Percentiles rank a stretch among this genome's conserved stretches.
phyloP scores from a whole-genome alignment of 2,888 invertebrate species.

The Papilio protenor region DNA sequence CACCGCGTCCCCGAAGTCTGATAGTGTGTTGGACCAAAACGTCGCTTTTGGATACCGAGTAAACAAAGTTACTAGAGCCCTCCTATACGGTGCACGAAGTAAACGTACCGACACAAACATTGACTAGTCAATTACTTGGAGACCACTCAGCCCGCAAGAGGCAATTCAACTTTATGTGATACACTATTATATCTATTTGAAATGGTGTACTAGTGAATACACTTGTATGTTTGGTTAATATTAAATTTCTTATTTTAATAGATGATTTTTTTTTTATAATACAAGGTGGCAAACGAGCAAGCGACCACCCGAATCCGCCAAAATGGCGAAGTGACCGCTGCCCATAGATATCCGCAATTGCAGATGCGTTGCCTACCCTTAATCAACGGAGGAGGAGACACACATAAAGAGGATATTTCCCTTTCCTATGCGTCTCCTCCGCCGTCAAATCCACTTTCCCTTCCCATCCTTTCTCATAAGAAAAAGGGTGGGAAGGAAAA shows the following conservation, averaged over 20 bases:
- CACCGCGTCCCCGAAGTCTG: slow-evolving; percentile 36
- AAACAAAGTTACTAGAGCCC: slow-evolving; percentile 19
- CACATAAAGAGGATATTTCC: no score
- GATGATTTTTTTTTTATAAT: no score
- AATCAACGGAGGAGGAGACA: no score
- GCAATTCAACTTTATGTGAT: neutral
- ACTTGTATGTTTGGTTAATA: neutral
- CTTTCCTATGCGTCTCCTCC: no score
- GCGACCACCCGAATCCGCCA: no score
- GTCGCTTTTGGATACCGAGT: slow-evolving; percentile 22
- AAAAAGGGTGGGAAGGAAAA: no score
- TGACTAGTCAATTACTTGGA: slow-evolving; percentile 16
- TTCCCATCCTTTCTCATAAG: no score
- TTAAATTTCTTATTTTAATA: neutral
- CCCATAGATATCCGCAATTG: no score
- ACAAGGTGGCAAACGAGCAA: no score
- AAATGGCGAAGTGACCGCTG: no score
- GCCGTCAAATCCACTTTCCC: no score
- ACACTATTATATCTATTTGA: neutral
- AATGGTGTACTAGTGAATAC: neutral
- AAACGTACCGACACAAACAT: slow-evolving; percentile 28
- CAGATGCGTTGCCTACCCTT: no score
- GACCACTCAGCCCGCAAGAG: neutral
- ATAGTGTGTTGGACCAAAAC: slow-evolving; percentile 5
- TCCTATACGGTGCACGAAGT: slow-evolving; percentile 1